Percentiles rank a stretch among this genome's conserved stretches.
Conservation (phyloP, 2,113 vertebrate genomes). For the Bucco capensis region DNA sequence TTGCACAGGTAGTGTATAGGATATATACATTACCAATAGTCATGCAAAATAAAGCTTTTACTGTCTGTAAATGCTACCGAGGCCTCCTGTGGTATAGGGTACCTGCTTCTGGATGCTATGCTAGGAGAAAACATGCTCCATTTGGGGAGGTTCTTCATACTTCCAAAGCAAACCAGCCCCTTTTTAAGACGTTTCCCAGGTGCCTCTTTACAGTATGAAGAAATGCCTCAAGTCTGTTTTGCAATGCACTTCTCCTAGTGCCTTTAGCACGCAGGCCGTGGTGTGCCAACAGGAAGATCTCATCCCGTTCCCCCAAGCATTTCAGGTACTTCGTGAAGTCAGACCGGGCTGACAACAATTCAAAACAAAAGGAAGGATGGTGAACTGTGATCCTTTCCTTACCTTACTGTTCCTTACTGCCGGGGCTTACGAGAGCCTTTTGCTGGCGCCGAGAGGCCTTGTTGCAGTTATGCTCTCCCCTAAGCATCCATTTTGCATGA, state of each 20-base stretch:
- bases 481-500: background rate
- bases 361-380: too few species aligned
- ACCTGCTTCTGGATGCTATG: background rate
- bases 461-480: accelerated
- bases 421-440: background rate
- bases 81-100: background rate
- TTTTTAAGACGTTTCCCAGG: background rate
- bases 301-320: accelerated
- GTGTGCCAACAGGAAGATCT: too few species aligned
- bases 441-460: accelerated
- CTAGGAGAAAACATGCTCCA: background rate
- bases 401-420: background rate
- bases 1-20: too few species aligned
- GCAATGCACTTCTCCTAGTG: background rate
- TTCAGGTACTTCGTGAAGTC: accelerated
- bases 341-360: background rate
- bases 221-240: background rate
- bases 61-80: background rate
- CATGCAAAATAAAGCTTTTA: background rate
- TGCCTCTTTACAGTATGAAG: background rate
- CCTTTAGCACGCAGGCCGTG: background rate
- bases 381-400: accelerated
- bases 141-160: background rate
- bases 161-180: background rate
- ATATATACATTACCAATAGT: accelerated